Evolutionary conservation across 2,113 vertebrate genomes (phyloP).

Genomic region (Microcebus griseorufus): DNA sequence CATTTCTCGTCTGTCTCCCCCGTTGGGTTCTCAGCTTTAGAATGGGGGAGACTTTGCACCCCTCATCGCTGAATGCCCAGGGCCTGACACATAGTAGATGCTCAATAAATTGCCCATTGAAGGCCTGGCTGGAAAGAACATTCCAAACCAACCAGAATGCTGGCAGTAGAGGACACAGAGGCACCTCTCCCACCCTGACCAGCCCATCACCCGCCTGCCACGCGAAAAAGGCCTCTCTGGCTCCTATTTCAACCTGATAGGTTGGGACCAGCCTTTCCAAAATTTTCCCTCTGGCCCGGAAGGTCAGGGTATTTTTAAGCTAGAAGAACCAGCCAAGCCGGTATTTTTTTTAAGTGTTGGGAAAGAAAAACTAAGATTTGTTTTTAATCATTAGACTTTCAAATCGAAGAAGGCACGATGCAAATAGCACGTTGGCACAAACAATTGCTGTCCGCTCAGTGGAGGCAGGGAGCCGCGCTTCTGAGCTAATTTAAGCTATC

Average conservation of each 20-base stretch:
- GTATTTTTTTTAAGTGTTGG: slow-evolving; percentile 24
- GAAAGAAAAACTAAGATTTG: slow-evolving; percentile 71
- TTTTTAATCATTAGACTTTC: slow-evolving; percentile 76
- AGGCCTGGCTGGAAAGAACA: not conserved
- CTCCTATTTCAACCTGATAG: not conserved
- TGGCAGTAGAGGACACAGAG: not conserved
- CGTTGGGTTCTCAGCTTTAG: not conserved
- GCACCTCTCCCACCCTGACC: accelerated
- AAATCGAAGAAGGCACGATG: slow-evolving; percentile 64
- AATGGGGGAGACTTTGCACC: not conserved
- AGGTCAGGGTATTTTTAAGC: slow-evolving; percentile 80
- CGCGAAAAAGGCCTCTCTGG: not conserved
- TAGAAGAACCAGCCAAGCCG: slow-evolving; percentile 46
- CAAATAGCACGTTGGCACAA: slow-evolving; percentile 53
- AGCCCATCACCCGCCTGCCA: accelerated
- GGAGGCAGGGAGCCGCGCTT: slow-evolving; percentile 59
- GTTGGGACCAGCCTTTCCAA: not conserved
- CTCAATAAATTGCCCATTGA: not conserved
- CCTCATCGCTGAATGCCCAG: not conserved
- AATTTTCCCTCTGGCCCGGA: not conserved
- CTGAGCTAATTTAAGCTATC: slow-evolving; percentile 44
- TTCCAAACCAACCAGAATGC: accelerated
- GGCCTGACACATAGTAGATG: not conserved
- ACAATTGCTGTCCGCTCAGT: not conserved
- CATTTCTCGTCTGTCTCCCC: not conserved